phyloP scores from a whole-genome alignment of 2,888 invertebrate genomes.

The Leucania comma region DNA sequence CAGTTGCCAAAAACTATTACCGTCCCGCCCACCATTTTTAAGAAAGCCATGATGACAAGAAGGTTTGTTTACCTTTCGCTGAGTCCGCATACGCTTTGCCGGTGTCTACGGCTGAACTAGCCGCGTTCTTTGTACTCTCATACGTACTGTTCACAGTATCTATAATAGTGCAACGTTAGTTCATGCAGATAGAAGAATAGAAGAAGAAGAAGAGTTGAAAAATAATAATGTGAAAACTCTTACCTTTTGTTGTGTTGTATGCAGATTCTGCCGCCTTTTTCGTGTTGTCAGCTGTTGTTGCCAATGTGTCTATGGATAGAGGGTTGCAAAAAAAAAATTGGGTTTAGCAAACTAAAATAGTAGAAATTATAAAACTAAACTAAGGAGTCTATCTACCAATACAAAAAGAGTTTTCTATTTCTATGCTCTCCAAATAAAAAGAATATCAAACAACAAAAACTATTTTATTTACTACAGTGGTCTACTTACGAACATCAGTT shows the following conservation, averaged over 20 bases:
- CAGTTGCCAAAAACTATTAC: conserved; percentile 53
- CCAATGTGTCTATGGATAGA: conserved; percentile 80
- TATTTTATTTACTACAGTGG: not conserved
- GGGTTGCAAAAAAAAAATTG: conserved; percentile 37
- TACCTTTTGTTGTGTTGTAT: conserved; percentile 85
- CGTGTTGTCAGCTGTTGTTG: conserved; percentile 84
- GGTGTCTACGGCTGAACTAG: conserved; percentile 72
- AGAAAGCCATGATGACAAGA: conserved; percentile 54
- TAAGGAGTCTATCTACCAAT: not conserved
- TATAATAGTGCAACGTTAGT: conserved; percentile 67
- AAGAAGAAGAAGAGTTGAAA: conserved; percentile 20
- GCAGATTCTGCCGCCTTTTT: conserved; percentile 87
- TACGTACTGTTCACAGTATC: conserved; percentile 69
- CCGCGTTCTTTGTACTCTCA: conserved; percentile 73
- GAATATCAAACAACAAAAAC: not conserved
- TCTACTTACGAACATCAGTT: not conserved
- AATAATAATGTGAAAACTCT: conserved; percentile 34
- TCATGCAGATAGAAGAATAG: conserved; percentile 50
- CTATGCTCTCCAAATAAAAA: not conserved
- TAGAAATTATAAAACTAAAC: conserved; percentile 7
- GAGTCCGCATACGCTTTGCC: conserved; percentile 70
- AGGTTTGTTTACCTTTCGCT: conserved; percentile 74
- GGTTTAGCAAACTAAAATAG: conserved; percentile 29
- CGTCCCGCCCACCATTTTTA: conserved; percentile 49
- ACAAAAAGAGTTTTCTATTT: not conserved